phyloP scores from a whole-genome alignment of 2,797 vertebrate species.

The Simalia tracyae region DNA sequence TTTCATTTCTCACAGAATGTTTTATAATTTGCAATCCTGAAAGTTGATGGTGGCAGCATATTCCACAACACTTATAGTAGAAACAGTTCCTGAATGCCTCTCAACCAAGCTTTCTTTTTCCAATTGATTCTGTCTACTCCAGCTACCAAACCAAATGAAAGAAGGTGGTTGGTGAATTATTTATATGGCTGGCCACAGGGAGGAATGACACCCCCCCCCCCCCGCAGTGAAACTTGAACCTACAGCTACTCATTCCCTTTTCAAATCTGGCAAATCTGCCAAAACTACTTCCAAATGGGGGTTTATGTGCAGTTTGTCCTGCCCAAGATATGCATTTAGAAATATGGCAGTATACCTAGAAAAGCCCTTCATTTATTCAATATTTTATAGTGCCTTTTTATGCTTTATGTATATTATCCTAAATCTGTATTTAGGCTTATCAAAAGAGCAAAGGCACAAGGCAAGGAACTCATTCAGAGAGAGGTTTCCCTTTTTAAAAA shows the following conservation, averaged over 20 bases:
- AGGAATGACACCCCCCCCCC: background rate
- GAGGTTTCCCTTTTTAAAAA: constrained; percentile 44
- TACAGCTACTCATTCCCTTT: background rate
- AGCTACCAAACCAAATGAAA: background rate
- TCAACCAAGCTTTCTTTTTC: background rate
- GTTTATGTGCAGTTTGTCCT: constrained; percentile 65
- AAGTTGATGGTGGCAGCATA: constrained; percentile 50
- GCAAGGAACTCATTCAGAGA: constrained; percentile 33
- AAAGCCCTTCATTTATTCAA: constrained; percentile 65
- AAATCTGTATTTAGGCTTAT: constrained; percentile 54
- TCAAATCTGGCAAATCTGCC: background rate
- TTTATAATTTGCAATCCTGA: constrained; percentile 42
- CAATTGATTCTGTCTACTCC: background rate
- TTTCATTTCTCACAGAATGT: constrained; percentile 56
- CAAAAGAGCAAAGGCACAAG: constrained; percentile 24
- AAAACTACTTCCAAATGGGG: background rate
- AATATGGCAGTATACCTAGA: constrained; percentile 64
- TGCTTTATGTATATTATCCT: constrained; percentile 67
- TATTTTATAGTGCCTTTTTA: constrained; percentile 84
- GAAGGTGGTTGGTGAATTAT: background rate
- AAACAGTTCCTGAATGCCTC: background rate
- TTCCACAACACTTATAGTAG: background rate
- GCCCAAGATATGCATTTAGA: constrained; percentile 60
- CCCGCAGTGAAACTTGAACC: background rate
- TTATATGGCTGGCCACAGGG: background rate